phyloP scores from a whole-genome alignment of 2,113 vertebrate genomes.

The Phrynocephalus versicolor region DNA sequence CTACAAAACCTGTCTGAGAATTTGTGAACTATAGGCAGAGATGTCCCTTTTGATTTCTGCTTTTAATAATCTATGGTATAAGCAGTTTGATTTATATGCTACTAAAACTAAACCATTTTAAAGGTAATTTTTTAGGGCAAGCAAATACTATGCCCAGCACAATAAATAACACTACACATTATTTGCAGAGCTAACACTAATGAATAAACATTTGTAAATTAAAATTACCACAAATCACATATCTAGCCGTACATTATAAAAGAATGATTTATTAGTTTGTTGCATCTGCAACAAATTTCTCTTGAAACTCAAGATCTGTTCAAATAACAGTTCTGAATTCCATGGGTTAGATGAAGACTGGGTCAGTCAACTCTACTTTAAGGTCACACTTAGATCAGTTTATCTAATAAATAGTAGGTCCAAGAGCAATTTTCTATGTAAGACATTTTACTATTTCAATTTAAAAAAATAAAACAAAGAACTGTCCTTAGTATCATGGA shows the following conservation, averaged over 20 bases:
- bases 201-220: background rate
- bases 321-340: background rate
- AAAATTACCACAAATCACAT: background rate
- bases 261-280: background rate
- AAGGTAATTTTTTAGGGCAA: background rate
- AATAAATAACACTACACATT: background rate
- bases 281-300: background rate
- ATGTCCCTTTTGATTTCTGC: slow-evolving; percentile 27
- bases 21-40: slow-evolving; percentile 51
- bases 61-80: slow-evolving; percentile 27
- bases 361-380: background rate
- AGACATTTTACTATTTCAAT: background rate
- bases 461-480: background rate
- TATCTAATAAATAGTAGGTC: background rate
- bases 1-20: slow-evolving; percentile 56
- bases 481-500: background rate
- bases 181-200: slow-evolving; percentile 15
- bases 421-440: slow-evolving; percentile 6
- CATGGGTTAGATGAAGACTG: background rate
- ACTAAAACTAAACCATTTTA: background rate
- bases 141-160: background rate
- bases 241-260: background rate
- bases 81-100: background rate
- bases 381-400: background rate
- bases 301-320: background rate